These are phyloP conservation scores for Melitaea cinxia DNA, from an alignment of 1,140 invertebrate species.

Conservation along the genomic window DNA sequence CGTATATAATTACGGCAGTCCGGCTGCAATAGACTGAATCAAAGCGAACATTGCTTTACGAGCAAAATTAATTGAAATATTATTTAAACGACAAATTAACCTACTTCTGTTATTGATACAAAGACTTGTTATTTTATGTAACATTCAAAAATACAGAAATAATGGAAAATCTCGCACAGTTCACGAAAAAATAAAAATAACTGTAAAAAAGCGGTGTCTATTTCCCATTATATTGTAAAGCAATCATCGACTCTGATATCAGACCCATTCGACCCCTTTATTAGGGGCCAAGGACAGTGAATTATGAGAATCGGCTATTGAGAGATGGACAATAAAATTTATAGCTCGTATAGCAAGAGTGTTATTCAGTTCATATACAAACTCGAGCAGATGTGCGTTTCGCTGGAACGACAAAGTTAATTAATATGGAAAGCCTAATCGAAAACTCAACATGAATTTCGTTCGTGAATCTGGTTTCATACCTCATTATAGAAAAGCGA, in stretches of 20 bases:
- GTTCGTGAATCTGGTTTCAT: background rate
- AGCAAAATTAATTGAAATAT: too few species aligned
- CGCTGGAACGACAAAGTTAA: slow-evolving; percentile 12
- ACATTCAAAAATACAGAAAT: too few species aligned
- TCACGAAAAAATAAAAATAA: too few species aligned
- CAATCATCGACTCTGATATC: background rate
- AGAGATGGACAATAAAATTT: background rate
- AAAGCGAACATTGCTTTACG: too few species aligned
- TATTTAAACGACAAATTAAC: too few species aligned
- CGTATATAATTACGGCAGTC: too few species aligned
- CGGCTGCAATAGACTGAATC: too few species aligned
- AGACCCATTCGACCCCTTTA: background rate
- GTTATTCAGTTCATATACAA: slow-evolving; percentile 28
- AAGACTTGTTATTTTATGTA: too few species aligned
- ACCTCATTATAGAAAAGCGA: background rate
- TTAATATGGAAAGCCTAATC: slow-evolving; percentile 10
- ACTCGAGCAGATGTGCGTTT: slow-evolving; percentile 18
- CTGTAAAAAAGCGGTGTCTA: too few species aligned
- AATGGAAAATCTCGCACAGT: too few species aligned
- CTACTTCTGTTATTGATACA: too few species aligned
- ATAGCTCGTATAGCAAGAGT: slow-evolving; percentile 22
- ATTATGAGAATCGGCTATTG: background rate
- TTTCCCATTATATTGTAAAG: too few species aligned
- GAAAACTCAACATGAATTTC: background rate
- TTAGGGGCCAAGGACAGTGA: background rate